These are phyloP conservation scores for Nasua narica DNA, from an alignment of 2,797 vertebrate genomes.

Conservation along the genomic window DNA sequence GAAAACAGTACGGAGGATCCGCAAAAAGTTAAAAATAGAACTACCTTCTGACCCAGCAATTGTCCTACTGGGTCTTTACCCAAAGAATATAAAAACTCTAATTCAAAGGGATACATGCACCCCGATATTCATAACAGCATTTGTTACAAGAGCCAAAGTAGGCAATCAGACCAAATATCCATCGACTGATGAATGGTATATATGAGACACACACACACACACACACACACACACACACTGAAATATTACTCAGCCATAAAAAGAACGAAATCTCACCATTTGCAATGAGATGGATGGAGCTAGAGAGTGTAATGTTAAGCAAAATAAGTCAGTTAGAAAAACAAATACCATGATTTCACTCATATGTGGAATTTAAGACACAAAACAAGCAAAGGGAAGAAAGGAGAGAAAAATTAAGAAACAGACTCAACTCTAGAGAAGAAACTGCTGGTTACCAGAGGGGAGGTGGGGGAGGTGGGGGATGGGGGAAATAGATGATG, in stretches of 20 bases:
- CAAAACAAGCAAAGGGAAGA: neutral
- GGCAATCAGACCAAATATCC: neutral
- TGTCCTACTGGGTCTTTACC: neutral
- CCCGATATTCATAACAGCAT: neutral
- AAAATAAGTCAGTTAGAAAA: neutral
- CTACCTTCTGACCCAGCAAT: neutral
- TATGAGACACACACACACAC: too few relatives aligned
- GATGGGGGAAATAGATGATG: neutral
- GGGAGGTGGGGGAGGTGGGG: neutral
- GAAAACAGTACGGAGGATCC: neutral
- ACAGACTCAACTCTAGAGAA: neutral
- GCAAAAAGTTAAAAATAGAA: neutral
- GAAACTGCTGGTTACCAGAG: neutral
- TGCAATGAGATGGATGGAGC: neutral
- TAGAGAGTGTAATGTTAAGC: neutral
- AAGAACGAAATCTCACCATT: neutral
- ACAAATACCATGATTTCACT: neutral
- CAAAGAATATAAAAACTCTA: neutral
- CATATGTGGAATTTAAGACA: neutral
- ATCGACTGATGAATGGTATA: neutral
- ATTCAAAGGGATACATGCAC: neutral
- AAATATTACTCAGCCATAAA: neutral
- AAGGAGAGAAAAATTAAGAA: neutral
- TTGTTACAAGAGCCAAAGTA: neutral
- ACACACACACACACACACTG: neutral